phyloP scores from a whole-genome alignment of 2,888 invertebrate species.

The Leptinotarsa haldemani region DNA sequence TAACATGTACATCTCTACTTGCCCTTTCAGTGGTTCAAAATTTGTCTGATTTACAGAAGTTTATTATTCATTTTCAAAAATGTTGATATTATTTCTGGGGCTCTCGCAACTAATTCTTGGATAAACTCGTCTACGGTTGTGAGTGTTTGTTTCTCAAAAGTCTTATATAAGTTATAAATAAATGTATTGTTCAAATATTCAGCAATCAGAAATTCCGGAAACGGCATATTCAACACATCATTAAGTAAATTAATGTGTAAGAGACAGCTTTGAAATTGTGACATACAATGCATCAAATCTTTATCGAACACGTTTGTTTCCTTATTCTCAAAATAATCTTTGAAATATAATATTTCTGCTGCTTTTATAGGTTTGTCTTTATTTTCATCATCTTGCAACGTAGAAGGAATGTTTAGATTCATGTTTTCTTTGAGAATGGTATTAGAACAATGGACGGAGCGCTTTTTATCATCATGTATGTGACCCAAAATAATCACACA shows the following conservation, averaged over 20 bases:
- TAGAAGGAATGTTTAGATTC: not conserved
- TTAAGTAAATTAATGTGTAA: constrained; percentile 74
- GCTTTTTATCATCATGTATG: constrained; percentile 69
- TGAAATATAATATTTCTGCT: constrained; percentile 69
- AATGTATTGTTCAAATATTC: constrained; percentile 80
- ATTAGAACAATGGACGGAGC: constrained; percentile 67
- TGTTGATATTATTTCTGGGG: too few relatives aligned
- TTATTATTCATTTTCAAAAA: too few relatives aligned
- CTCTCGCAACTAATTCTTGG: too few relatives aligned
- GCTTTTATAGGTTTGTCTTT: constrained; percentile 51
- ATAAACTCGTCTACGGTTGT: constrained; percentile 50
- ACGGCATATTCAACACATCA: constrained; percentile 72
- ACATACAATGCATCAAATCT: constrained; percentile 72
- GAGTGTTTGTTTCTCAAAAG: constrained; percentile 66
- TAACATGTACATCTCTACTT: too few relatives aligned
- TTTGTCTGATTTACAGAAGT: too few relatives aligned
- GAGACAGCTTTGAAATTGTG: constrained; percentile 76
- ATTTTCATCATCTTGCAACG: not conserved
- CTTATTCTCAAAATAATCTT: constrained; percentile 72
- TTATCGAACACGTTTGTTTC: constrained; percentile 70
- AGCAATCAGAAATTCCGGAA: constrained; percentile 69
- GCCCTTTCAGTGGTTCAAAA: too few relatives aligned
- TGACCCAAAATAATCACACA: constrained; percentile 71
- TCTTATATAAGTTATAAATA: constrained; percentile 77
- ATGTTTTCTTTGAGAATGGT: not conserved